phyloP scores from a whole-genome alignment of 2,888 invertebrate genomes.

The Cheiracanthium punctorium region DNA sequence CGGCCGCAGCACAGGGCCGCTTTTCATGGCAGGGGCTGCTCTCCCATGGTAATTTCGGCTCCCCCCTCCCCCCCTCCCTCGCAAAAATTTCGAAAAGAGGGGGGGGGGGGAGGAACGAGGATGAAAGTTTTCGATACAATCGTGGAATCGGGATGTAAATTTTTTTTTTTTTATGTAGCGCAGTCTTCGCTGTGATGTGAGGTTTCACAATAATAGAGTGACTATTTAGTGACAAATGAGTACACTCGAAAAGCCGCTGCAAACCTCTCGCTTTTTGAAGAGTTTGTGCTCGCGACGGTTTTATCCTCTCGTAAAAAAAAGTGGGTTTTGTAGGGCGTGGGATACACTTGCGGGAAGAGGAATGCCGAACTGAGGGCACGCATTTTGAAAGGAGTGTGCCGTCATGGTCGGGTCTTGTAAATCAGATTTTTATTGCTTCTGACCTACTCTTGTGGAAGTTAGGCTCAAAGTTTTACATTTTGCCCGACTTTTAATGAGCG shows the following conservation, averaged over 20 bases:
- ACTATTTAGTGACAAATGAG: slow-evolving; percentile 54
- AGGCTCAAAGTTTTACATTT: too few relatives aligned
- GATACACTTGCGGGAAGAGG: neutral
- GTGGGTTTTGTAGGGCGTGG: slow-evolving; percentile 6
- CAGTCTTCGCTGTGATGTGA: slow-evolving; percentile 14
- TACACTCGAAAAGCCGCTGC: slow-evolving; percentile 30
- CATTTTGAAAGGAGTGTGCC: neutral
- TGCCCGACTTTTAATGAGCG: too few relatives aligned
- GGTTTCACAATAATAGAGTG: slow-evolving; percentile 50
- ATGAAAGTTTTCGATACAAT: slow-evolving; percentile 67
- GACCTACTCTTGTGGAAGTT: too few relatives aligned
- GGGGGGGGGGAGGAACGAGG: neutral
- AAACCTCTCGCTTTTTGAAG: slow-evolving; percentile 8
- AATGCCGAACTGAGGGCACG: neutral
- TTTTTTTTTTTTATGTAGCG: slow-evolving; percentile 5
- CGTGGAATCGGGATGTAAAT: slow-evolving; percentile 11
- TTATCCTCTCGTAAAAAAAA: neutral
- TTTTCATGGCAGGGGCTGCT: slow-evolving; percentile 20
- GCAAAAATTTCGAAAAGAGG: neutral
- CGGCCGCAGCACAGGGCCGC: slow-evolving; percentile 30
- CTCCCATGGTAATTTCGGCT: neutral
- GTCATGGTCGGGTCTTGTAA: neutral
- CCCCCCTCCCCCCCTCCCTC: neutral
- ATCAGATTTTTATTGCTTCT: too few relatives aligned
- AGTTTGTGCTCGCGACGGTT: neutral